Evolutionary conservation across 2,113 vertebrate species (phyloP).

Genomic region (Oenanthe melanoleuca): DNA sequence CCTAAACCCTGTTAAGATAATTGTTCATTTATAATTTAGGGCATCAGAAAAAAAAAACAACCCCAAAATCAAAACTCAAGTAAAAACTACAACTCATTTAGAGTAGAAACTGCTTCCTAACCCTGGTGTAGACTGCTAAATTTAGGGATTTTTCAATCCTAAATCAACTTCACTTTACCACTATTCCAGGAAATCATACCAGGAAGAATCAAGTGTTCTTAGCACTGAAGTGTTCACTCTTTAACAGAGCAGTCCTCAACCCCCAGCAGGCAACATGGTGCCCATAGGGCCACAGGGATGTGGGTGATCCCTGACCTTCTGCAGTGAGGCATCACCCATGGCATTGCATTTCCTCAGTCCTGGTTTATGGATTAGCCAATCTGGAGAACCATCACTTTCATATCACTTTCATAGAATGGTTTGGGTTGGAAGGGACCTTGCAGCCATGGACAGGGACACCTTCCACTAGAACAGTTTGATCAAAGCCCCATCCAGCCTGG

Average conservation of each 20-base stretch:
- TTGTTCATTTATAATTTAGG: not conserved
- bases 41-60: not conserved
- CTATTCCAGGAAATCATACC: not conserved
- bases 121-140: not conserved
- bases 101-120: not conserved
- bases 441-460: not conserved
- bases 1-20: not conserved
- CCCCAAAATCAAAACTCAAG: not conserved
- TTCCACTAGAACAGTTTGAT: not conserved
- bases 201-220: not conserved
- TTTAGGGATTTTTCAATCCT: not conserved
- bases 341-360: accelerated
- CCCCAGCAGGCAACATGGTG: not conserved
- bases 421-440: not conserved
- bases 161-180: not conserved
- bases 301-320: not conserved
- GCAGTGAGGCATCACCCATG: not conserved
- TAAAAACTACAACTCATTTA: not conserved
- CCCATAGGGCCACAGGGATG: not conserved
- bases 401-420: not conserved
- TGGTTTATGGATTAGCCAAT: not conserved
- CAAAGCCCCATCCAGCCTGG: not conserved
- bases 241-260: not conserved
- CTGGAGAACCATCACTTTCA: not conserved
- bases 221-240: not conserved